phyloP scores from a whole-genome alignment of 1,140 invertebrate species.

The Protaetia brevitarsis region DNA sequence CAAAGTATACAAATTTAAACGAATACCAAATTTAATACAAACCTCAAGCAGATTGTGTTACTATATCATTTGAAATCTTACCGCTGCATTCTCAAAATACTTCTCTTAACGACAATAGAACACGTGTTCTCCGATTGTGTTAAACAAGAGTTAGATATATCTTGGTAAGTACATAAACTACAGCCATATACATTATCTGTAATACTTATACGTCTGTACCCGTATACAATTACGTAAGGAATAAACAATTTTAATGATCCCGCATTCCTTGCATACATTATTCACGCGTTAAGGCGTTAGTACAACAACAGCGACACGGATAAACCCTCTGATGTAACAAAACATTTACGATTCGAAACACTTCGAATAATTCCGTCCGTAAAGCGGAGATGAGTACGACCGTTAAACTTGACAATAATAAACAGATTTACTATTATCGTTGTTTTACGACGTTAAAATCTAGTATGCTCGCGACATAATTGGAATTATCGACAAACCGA shows the following conservation, averaged over 20 bases:
- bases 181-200: no score
- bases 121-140: no score
- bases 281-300: not conserved
- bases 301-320: not conserved
- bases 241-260: not conserved
- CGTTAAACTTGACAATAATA: conserved; percentile 9
- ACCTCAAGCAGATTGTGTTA: no score
- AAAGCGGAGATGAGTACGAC: not conserved
- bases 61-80: no score
- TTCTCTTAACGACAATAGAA: no score
- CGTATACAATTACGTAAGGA: no score
- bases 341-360: not conserved
- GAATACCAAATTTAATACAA: no score
- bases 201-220: no score
- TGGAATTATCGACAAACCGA: not conserved
- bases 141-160: no score
- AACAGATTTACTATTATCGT: conserved; percentile 3
- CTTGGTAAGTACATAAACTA: no score
- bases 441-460: conserved; percentile 10
- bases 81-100: no score
- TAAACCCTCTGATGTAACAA: not conserved
- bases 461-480: not conserved
- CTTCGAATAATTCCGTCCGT: not conserved
- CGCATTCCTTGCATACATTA: not conserved
- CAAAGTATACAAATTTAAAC: no score